A percentile compares a stretch with the other conserved stretches of the same genome.
These are phyloP conservation scores for Microplitis mediator DNA, from an alignment of 1,140 invertebrate genomes.

Conservation along the genomic window DNA sequence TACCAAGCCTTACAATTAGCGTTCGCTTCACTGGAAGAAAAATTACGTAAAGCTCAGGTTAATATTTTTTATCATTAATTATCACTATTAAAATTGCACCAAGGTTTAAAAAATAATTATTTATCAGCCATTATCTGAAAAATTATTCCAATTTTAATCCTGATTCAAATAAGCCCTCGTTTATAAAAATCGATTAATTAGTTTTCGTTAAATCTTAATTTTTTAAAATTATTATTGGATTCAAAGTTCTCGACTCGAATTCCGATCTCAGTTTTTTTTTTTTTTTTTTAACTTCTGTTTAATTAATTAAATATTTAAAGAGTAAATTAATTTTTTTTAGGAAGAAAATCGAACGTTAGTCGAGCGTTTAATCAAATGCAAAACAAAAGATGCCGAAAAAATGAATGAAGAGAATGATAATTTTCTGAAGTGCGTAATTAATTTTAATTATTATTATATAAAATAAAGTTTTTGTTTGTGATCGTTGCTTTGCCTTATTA, in stretches of 20 bases:
- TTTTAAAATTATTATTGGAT: too few species aligned
- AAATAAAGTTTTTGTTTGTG: neutral
- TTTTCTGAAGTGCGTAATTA: constrained; percentile 77
- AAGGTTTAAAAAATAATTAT: neutral
- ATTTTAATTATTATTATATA: too few species aligned
- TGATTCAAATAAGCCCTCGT: too few species aligned
- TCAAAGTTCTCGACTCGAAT: too few species aligned
- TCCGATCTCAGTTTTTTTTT: too few species aligned
- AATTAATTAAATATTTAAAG: neutral
- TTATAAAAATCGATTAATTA: too few species aligned
- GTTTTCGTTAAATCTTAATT: too few species aligned
- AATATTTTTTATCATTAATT: constrained; percentile 12
- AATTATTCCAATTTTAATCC: too few species aligned
- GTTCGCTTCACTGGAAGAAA: constrained; percentile 87
- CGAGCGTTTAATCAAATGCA: constrained; percentile 86
- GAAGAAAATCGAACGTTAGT: constrained; percentile 89
- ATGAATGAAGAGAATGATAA: constrained; percentile 95
- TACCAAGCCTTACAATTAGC: constrained; percentile 92
- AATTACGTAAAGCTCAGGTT: constrained; percentile 83
- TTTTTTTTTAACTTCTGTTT: too few species aligned
- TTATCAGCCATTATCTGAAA: neutral
- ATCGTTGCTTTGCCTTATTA: neutral
- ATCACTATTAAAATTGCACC: neutral
- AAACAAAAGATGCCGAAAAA: constrained; percentile 91
- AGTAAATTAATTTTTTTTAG: constrained; percentile 60